Evolutionary conservation across 2,797 vertebrate genomes (phyloP), one percentile per base, ranked within the genome.

Genomic region (Thamnophis elegans): DNA sequence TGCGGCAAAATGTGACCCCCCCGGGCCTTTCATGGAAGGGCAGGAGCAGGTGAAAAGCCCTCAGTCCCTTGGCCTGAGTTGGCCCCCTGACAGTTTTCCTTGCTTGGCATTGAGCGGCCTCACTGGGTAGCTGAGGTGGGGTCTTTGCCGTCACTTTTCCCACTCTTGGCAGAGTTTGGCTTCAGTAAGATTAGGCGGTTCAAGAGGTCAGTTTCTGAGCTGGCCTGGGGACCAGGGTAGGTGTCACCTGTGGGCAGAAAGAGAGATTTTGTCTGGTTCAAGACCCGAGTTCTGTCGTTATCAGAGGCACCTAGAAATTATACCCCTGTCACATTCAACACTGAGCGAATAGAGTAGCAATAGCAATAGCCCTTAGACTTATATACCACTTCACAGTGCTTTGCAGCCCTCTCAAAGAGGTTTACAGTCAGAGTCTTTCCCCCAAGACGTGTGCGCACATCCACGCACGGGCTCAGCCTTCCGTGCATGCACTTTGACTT

Each of bases 181-280:
- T 98, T 97, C 93, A 98, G 96, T 92, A 98, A 95, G 96, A 98
- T 97, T 96, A 98, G 97, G 94, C 94, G 97, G 95, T 98, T 98
- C 95, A 99, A 97, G 93, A 99, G 97, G 96, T 99, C 98, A 0
- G 98, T 98, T 92, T 99, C 98, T 0, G 97, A 97, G 94, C 97
- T 97, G 91, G 97, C 97, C 95, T 98, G 97, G 93, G 98, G 95
- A 0, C 97, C 96, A 0, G 95, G 89, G 0, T 97, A 98, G 0
- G 95, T 93, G 55, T 98, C 98, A 92, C 98, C 99, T 99, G 95
- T 53, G 88, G 95, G 96, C 65, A 88, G 1, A 87, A 92, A 95
- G 92, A 42, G 87, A 88, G 56, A 88, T 59, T 13, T 36, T 25
- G 55, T 54, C 20, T 3, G 20, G 60, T 47, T 82, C 11, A 1